A percentile compares a stretch with the other conserved stretches of the same genome.
Conservation (phyloP, 2,113 vertebrate genomes). For the Aegotheles bennettii region DNA sequence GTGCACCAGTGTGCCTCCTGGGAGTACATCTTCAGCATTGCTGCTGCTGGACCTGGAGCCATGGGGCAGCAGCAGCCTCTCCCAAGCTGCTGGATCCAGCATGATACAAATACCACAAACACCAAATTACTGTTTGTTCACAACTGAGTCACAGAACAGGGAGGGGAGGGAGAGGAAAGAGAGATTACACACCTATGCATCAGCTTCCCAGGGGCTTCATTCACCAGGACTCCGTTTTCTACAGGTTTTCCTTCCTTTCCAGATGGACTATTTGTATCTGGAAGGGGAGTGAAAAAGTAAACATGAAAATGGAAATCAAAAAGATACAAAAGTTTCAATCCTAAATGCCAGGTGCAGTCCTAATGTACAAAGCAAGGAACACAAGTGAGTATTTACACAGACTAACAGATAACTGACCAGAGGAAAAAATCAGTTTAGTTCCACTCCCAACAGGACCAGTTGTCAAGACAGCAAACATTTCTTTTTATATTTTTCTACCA, state of each 20-base stretch:
- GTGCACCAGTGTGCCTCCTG: rapidly evolving
- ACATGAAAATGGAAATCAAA: not conserved
- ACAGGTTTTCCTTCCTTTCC: slow-evolving; percentile 68
- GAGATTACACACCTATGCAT: slow-evolving; percentile 60
- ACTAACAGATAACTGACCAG: not conserved
- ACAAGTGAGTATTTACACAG: not conserved
- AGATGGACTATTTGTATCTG: slow-evolving; percentile 46
- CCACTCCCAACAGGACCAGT: not conserved
- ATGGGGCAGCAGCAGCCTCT: not conserved
- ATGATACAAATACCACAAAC: not conserved
- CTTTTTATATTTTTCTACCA: not conserved
- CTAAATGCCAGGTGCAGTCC: not conserved
- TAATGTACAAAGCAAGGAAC: not conserved
- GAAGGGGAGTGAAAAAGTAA: not conserved
- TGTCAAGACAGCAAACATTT: not conserved
- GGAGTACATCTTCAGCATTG: not conserved
- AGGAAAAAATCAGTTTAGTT: not conserved
- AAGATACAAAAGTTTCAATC: not conserved
- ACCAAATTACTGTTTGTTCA: not conserved
- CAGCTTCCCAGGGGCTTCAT: slow-evolving; percentile 15
- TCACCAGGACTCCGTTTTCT: slow-evolving; percentile 78
- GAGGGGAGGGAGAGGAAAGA: not conserved
- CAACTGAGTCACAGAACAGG: not conserved
- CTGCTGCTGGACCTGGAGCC: not conserved
- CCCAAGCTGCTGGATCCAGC: not conserved